A percentile compares a stretch with the other conserved stretches of the same genome.
phyloP scores from a whole-genome alignment of 2,797 vertebrate species.

The Aselliscus stoliczkanus region DNA sequence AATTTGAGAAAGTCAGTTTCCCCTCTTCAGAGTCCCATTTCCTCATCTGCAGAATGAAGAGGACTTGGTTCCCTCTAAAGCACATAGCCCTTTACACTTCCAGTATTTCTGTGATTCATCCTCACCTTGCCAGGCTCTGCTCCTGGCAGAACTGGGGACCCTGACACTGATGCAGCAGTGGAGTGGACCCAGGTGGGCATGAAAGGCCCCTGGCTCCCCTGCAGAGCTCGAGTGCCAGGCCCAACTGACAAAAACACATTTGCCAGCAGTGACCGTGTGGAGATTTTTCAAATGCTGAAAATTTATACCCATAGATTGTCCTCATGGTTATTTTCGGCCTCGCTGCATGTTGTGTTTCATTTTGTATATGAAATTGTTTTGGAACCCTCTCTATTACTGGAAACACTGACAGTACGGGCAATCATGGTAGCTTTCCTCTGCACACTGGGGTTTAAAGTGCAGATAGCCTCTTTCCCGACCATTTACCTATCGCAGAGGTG shows the following conservation, averaged over 20 bases:
- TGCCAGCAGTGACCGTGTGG: background rate
- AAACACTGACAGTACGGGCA: background rate
- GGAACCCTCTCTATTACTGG: background rate
- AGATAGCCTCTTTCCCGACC: background rate
- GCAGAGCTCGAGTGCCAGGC: background rate
- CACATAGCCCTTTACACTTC: background rate
- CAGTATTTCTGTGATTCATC: background rate
- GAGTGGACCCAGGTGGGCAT: background rate
- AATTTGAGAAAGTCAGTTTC: background rate
- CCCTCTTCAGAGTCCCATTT: background rate
- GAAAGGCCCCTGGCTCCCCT: background rate
- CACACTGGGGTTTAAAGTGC: background rate
- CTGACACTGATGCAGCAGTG: background rate
- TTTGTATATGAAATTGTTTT: conserved; percentile 43
- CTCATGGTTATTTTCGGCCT: conserved; percentile 46
- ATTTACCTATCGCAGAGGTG: background rate
- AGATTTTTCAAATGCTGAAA: conserved; percentile 10
- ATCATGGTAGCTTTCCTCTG: background rate
- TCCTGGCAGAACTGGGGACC: background rate
- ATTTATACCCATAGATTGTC: conserved; percentile 26
- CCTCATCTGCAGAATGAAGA: background rate
- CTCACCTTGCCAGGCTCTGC: background rate
- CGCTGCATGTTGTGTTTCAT: conserved; percentile 18
- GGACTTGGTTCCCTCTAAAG: background rate
- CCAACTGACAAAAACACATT: background rate